These are phyloP conservation scores for Dermatemys mawii DNA, from an alignment of 2,113 vertebrate genomes.

Conservation along the genomic window DNA sequence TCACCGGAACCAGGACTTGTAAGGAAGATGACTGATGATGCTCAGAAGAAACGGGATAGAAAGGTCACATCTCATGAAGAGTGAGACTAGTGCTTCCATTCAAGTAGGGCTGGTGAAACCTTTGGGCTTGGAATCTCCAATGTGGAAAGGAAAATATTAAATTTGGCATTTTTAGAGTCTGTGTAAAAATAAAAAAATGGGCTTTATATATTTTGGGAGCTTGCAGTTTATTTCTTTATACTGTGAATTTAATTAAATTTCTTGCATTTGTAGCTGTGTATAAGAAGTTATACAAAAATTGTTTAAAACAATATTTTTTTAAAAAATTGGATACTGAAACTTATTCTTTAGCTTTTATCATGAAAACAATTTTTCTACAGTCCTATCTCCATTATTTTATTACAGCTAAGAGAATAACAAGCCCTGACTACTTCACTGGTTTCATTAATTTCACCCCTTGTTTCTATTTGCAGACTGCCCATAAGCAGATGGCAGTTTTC, in stretches of 20 bases:
- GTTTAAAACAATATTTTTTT: not conserved
- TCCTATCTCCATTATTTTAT: not conserved
- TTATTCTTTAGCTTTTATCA: not conserved
- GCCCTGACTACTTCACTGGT: not conserved
- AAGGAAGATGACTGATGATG: not conserved
- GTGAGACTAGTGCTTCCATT: conserved; percentile 27
- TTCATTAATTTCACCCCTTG: not conserved
- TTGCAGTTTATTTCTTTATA: conserved; percentile 6
- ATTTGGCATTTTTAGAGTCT: conserved; percentile 15
- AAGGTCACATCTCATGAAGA: conserved; percentile 18
- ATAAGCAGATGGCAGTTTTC: not conserved
- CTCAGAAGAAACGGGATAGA: not conserved
- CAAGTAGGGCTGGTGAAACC: conserved; percentile 52
- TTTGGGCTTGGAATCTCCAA: conserved; percentile 62
- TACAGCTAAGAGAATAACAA: not conserved
- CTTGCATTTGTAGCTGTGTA: not conserved
- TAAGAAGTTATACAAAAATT: not conserved
- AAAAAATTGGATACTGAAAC: not conserved
- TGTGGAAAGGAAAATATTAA: conserved; percentile 52
- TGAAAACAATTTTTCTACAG: not conserved
- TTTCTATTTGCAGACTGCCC: not conserved
- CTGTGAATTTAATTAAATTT: not conserved
- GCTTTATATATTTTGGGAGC: conserved; percentile 46
- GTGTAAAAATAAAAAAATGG: conserved; percentile 54
- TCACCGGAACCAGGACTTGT: not conserved